These are phyloP conservation scores for Gryllus longicercus DNA, from an alignment of 2,888 invertebrate species.

Conservation along the genomic window DNA sequence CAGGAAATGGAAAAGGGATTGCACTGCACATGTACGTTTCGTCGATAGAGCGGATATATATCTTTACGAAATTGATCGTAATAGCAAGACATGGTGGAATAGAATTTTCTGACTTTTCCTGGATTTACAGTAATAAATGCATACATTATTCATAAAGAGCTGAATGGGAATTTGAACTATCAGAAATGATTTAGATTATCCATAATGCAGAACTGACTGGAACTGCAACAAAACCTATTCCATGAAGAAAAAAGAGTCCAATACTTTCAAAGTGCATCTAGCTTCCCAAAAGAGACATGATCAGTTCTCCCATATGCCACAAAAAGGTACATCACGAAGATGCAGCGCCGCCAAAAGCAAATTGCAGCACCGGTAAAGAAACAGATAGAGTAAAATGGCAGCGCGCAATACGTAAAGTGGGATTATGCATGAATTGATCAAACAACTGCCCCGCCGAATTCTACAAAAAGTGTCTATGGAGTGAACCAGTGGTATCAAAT, in stretches of 20 bases:
- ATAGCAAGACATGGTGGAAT: conserved; percentile 43
- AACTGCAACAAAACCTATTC: conserved; percentile 30
- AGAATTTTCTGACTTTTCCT: conserved; percentile 41
- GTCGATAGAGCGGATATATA: conserved; percentile 42
- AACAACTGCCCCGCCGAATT: conserved; percentile 35
- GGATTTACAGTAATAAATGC: conserved; percentile 38
- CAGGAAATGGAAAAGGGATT: conserved; percentile 33
- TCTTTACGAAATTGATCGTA: conserved; percentile 41
- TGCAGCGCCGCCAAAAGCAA: conserved; percentile 30
- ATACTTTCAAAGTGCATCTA: conserved; percentile 29
- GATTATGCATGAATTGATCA: conserved; percentile 35
- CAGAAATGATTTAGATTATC: too few species aligned
- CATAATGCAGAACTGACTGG: not conserved
- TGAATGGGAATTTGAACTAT: too few species aligned
- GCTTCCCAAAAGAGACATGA: conserved; percentile 34
- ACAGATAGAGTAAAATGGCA: conserved; percentile 38
- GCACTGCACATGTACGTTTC: conserved; percentile 42
- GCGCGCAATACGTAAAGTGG: conserved; percentile 36
- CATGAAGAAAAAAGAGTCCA: conserved; percentile 18
- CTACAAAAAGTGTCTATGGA: conserved; percentile 19
- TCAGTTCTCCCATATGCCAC: conserved; percentile 37
- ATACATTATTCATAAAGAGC: too few species aligned
- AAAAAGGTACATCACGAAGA: conserved; percentile 33
- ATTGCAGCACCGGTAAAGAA: conserved; percentile 36
- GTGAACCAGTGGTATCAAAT: too few species aligned